phyloP scores from a whole-genome alignment of 1,140 invertebrate species.

The Drosophila repletoides region DNA sequence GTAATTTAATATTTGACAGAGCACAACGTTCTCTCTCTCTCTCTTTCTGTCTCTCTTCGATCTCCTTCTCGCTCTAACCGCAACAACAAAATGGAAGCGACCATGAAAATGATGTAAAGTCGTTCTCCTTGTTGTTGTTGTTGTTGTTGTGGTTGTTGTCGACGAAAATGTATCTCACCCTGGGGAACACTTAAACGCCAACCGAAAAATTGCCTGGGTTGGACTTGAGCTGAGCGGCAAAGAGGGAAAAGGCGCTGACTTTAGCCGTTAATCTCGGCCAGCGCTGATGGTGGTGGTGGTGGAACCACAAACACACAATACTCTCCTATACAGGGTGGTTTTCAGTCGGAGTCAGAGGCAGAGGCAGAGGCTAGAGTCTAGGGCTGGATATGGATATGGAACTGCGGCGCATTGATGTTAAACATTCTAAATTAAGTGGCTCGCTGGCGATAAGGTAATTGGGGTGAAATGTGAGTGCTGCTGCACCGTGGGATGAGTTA shows the following conservation, averaged over 20 bases:
- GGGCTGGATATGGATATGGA: constrained; percentile 5
- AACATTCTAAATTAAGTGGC: constrained; percentile 81
- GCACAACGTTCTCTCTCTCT: constrained; percentile 29
- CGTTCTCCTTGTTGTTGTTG: constrained; percentile 46
- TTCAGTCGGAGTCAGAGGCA: not conserved
- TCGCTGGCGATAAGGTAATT: constrained; percentile 79
- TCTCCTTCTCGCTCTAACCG: constrained; percentile 47
- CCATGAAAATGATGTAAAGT: constrained; percentile 80
- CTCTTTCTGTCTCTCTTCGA: constrained; percentile 10
- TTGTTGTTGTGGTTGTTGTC: constrained; percentile 29
- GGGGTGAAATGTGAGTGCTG: constrained; percentile 76
- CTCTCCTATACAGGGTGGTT: constrained; percentile 47
- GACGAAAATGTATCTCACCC: constrained; percentile 78
- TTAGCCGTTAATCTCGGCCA: constrained; percentile 72
- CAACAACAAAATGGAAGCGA: constrained; percentile 72
- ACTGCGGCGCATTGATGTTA: constrained; percentile 64
- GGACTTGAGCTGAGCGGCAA: constrained; percentile 11
- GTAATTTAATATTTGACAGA: constrained; percentile 82
- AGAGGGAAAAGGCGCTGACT: constrained; percentile 60
- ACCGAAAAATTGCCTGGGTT: constrained; percentile 73
- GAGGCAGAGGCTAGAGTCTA: not conserved
- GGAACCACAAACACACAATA: constrained; percentile 34
- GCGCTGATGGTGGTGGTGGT: constrained; percentile 25
- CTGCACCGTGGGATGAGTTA: constrained; percentile 26
- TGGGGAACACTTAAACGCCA: constrained; percentile 80